These are phyloP conservation scores for Vollenhovia emeryi DNA, from an alignment of 1,140 invertebrate species.

Conservation along the genomic window DNA sequence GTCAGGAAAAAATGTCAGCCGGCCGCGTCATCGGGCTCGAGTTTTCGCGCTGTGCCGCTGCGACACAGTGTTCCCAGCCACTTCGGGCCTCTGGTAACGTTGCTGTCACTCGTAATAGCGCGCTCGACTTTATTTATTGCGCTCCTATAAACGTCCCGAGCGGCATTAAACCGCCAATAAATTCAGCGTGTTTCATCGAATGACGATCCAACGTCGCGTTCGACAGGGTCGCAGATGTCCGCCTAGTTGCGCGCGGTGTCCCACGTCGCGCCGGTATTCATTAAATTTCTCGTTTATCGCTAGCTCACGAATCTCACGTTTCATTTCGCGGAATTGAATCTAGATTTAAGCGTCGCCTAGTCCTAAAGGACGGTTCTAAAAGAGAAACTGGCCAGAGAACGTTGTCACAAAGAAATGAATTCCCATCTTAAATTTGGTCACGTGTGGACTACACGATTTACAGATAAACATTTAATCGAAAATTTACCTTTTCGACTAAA, in stretches of 20 bases:
- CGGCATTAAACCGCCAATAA: conserved; percentile 70
- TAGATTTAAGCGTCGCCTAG: conserved; percentile 4
- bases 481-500: background rate
- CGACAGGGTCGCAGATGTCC: conserved; percentile 54
- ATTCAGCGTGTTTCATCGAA: conserved; percentile 61
- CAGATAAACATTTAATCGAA: background rate
- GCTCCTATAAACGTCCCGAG: conserved; percentile 64
- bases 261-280: background rate
- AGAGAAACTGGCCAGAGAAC: background rate
- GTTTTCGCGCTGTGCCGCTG: conserved; percentile 20
- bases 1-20: conserved; percentile 19
- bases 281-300: conserved; percentile 35
- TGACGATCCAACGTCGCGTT: conserved; percentile 56
- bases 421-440: background rate
- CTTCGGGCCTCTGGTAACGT: conserved; percentile 45
- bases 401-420: background rate
- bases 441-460: background rate
- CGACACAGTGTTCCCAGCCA: conserved; percentile 43
- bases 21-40: background rate
- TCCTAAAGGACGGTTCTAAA: background rate
- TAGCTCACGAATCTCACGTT: background rate
- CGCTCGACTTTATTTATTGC: conserved; percentile 68
- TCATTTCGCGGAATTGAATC: background rate
- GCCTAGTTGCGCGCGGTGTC: conserved; percentile 15
- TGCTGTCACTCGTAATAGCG: conserved; percentile 43